phyloP scores from a whole-genome alignment of 2,113 vertebrate genomes.

The Equus quagga region DNA sequence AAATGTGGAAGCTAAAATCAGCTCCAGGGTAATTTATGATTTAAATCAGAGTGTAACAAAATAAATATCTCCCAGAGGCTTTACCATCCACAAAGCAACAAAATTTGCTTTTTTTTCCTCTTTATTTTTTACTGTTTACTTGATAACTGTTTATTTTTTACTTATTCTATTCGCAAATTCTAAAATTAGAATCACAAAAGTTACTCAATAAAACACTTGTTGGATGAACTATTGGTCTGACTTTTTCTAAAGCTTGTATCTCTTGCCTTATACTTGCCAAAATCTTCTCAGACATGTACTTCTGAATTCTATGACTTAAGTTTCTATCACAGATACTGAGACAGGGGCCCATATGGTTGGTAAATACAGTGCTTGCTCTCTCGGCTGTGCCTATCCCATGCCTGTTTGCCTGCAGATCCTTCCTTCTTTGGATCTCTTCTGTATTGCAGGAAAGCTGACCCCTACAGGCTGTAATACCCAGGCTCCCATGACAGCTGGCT shows the following conservation, averaged over 20 bases:
- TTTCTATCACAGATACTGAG: neutral
- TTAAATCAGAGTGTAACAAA: neutral
- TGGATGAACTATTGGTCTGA: neutral
- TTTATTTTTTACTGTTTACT: neutral
- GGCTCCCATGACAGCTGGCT: neutral
- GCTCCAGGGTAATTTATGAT: neutral
- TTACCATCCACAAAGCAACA: neutral
- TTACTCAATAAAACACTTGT: neutral
- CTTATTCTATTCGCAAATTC: neutral
- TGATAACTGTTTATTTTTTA: neutral
- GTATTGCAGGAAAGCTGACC: neutral
- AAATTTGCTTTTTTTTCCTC: neutral
- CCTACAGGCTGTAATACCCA: neutral
- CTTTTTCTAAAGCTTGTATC: neutral
- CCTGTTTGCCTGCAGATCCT: neutral
- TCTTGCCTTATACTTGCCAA: neutral
- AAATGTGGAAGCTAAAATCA: neutral
- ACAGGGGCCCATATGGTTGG: no score
- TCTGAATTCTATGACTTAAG: neutral
- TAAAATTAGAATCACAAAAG: neutral
- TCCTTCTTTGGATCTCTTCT: neutral
- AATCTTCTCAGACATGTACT: neutral
- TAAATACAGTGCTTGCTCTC: neutral
- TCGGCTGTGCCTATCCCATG: neutral
- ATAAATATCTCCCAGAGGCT: neutral